Conservation (phyloP, 2,888 invertebrate genomes). For the Caenorhabditis sulstoni region DNA sequence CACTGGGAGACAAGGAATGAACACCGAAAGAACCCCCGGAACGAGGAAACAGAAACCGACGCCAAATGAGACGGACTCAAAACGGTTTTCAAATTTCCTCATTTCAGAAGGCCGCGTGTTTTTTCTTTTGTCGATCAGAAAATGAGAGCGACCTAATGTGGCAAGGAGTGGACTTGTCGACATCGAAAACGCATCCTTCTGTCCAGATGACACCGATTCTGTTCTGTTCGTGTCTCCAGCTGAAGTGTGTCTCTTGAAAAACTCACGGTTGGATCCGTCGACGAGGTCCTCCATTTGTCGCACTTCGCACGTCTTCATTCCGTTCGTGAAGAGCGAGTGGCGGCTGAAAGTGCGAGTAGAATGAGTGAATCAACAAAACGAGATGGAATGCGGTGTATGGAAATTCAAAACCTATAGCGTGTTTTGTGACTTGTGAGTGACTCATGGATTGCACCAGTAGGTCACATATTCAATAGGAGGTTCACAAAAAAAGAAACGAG, state of each 20-base stretch:
- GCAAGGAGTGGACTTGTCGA: too few species aligned
- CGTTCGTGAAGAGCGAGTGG: slow-evolving; percentile 9
- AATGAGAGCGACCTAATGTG: too few species aligned
- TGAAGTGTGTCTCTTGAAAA: too few species aligned
- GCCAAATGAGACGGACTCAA: too few species aligned
- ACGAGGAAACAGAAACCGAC: too few species aligned
- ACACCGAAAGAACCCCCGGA: too few species aligned
- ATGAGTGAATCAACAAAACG: slow-evolving; percentile 9
- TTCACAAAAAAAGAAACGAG: slow-evolving; percentile 5
- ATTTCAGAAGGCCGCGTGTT: too few species aligned
- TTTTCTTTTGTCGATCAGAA: too few species aligned
- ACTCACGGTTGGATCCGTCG: slow-evolving; percentile 26
- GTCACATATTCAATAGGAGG: not conserved
- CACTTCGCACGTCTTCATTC: slow-evolving; percentile 29
- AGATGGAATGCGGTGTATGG: slow-evolving; percentile 7
- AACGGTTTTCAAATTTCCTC: too few species aligned
- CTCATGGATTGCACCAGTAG: not conserved
- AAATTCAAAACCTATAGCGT: slow-evolving; percentile 32
- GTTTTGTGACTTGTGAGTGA: slow-evolving; percentile 38
- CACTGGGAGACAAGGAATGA: too few species aligned
- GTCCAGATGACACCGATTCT: too few species aligned
- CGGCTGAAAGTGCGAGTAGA: slow-evolving; percentile 1
- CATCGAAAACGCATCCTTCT: too few species aligned
- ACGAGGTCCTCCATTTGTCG: slow-evolving; percentile 41
- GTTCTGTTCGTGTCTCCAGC: not conserved